phyloP scores from a whole-genome alignment of 2,797 vertebrate genomes.

The Rhinella marina region DNA sequence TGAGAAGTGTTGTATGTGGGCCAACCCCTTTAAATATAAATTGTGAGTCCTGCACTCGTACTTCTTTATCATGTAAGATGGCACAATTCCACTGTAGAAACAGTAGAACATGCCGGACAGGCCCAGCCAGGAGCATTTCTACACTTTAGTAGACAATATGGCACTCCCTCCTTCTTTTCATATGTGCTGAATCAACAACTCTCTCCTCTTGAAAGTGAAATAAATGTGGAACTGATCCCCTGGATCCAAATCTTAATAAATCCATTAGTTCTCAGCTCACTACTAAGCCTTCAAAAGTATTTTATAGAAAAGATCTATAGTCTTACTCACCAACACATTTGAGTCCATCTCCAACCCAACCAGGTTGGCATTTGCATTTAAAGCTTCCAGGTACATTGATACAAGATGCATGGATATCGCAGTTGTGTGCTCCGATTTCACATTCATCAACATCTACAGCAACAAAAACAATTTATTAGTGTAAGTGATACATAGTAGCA shows the following conservation, averaged over 20 bases:
- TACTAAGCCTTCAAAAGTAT: not conserved
- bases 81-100: not conserved
- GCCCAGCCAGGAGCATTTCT: not conserved
- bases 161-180: not conserved
- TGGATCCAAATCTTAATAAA: not conserved
- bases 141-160: not conserved
- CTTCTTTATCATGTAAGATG: not conserved
- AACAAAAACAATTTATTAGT: slow-evolving; percentile 31
- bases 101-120: not conserved
- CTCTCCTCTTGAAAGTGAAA: not conserved
- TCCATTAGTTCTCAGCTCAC: not conserved
- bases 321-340: slow-evolving; percentile 86
- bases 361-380: slow-evolving; percentile 88
- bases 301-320: not conserved
- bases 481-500: not conserved
- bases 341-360: slow-evolving; percentile 90
- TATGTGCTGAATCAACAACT: not conserved
- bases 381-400: slow-evolving; percentile 92
- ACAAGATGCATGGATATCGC: slow-evolving; percentile 88
- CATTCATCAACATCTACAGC: slow-evolving; percentile 89
- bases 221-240: not conserved
- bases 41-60: not conserved
- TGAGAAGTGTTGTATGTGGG: not conserved
- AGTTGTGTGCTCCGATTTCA: slow-evolving; percentile 89
- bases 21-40: too few relatives aligned